Conservation (phyloP, 2,113 vertebrate genomes). For the Ciconia stormi region DNA sequence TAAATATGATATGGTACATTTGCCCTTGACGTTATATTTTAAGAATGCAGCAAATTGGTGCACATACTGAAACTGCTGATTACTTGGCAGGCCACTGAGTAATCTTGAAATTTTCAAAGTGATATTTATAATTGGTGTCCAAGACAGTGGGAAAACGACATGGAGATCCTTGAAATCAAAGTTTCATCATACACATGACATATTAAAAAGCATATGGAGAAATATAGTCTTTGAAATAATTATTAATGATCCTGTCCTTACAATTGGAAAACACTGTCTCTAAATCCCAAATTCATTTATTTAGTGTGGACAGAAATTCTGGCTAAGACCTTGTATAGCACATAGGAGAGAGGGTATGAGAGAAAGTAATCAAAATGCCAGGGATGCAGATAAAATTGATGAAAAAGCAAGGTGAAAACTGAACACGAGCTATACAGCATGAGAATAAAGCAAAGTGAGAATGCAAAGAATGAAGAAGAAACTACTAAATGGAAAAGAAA, state of each 20-base stretch:
- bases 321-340: neutral
- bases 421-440: neutral
- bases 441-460: neutral
- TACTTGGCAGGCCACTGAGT: constrained; percentile 7
- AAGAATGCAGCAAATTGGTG: constrained; percentile 49
- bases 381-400: neutral
- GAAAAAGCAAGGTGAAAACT: neutral
- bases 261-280: neutral
- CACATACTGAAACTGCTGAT: neutral
- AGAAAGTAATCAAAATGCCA: neutral
- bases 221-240: neutral
- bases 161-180: neutral
- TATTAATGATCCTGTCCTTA: neutral
- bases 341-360: neutral
- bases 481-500: neutral
- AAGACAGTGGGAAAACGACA: constrained; percentile 1
- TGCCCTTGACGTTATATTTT: constrained; percentile 19
- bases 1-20: constrained; percentile 43
- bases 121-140: neutral
- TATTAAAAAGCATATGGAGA: neutral
- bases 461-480: neutral
- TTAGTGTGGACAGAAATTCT: neutral
- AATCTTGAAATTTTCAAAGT: neutral
- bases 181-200: neutral
- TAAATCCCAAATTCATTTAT: neutral